Evolutionary conservation across 2,113 vertebrate genomes (phyloP).

Genomic region (Sapajus apella): DNA sequence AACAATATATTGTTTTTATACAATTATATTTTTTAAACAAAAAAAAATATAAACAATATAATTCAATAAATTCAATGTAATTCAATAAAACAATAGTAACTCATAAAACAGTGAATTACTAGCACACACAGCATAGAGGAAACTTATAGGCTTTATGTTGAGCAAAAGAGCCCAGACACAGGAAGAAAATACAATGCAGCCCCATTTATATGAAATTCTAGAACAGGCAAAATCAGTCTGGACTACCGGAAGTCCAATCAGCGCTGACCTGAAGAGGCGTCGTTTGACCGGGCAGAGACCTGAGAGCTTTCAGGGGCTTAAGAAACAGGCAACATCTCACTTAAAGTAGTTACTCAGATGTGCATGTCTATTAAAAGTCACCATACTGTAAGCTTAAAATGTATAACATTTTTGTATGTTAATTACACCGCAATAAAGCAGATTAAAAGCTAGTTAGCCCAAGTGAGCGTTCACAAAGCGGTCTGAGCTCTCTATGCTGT

Average conservation of each 20-base stretch:
- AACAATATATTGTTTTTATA: too few relatives aligned
- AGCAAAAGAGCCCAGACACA: fast-evolving
- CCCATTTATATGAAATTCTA: too few relatives aligned
- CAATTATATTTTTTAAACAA: too few relatives aligned
- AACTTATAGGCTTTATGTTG: not conserved
- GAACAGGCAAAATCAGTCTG: not conserved
- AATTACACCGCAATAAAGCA: not conserved
- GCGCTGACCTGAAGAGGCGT: fast-evolving
- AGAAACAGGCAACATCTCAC: fast-evolving
- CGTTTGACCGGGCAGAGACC: fast-evolving
- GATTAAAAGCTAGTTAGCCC: too few relatives aligned
- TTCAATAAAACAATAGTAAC: too few relatives aligned
- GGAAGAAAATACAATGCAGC: fast-evolving
- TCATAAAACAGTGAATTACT: not conserved
- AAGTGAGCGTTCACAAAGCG: fast-evolving
- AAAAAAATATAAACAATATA: too few relatives aligned
- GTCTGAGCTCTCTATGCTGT: fast-evolving
- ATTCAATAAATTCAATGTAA: too few relatives aligned
- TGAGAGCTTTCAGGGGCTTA: not conserved
- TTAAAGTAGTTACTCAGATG: not conserved
- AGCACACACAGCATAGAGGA: fast-evolving
- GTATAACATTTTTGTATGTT: not conserved
- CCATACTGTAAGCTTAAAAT: fast-evolving
- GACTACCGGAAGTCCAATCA: fast-evolving
- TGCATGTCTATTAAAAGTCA: not conserved